Evolutionary conservation across 1,140 invertebrate genomes (phyloP).

Genomic region (Hetaerina americana): DNA sequence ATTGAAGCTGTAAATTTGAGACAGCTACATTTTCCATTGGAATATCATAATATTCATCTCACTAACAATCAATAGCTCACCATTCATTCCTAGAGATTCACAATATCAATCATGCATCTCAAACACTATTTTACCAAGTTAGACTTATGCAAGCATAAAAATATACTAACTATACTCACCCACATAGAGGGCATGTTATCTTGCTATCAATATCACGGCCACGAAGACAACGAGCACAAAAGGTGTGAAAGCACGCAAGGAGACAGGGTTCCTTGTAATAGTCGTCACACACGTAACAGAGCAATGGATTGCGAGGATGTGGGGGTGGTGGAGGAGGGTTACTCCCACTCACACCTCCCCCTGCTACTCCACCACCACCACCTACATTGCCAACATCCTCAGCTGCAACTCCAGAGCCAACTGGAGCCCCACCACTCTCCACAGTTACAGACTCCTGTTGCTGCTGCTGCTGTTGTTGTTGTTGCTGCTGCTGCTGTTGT

Average conservation of each 20-base stretch:
- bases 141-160: neutral
- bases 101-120: too few relatives aligned
- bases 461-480: neutral
- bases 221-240: conserved; percentile 48
- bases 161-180: too few relatives aligned
- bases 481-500: neutral
- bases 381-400: neutral
- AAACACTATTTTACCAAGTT: too few relatives aligned
- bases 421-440: neutral
- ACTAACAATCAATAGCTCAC: too few relatives aligned
- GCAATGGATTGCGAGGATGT: conserved; percentile 39
- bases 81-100: too few relatives aligned
- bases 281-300: conserved; percentile 51
- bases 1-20: too few relatives aligned
- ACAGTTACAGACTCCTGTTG: neutral
- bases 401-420: neutral
- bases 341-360: conserved; percentile 8
- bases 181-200: conserved; percentile 49
- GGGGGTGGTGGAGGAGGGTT: conserved; percentile 11
- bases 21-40: too few relatives aligned
- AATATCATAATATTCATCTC: too few relatives aligned
- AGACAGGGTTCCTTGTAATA: conserved; percentile 53
- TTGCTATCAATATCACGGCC: conserved; percentile 44
- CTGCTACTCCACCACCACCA: neutral
- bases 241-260: conserved; percentile 52